Percentiles rank a stretch among this genome's conserved stretches.
phyloP scores from a whole-genome alignment of 2,113 vertebrate species.

The Gobius niger region DNA sequence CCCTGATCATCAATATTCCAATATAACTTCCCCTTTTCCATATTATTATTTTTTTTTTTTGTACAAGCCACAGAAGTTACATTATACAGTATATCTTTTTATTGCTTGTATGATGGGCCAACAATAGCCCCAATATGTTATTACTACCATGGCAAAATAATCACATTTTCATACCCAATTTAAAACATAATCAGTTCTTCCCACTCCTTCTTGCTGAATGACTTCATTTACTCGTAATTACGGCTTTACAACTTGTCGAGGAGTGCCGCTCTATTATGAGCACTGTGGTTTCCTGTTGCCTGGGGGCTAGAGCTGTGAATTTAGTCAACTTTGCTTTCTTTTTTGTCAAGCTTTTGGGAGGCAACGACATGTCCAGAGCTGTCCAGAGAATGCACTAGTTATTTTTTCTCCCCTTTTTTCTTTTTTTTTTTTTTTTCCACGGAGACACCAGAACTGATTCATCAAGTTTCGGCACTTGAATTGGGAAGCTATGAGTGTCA shows the following conservation, averaged over 20 bases:
- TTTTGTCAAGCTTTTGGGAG: constrained; percentile 8
- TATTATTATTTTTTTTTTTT: no score
- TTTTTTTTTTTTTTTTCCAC: constrained; percentile 9
- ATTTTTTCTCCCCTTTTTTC: constrained; percentile 15
- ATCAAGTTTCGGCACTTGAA: constrained; percentile 64
- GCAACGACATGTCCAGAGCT: constrained; percentile 35
- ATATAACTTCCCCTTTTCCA: no score
- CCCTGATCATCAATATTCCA: no score
- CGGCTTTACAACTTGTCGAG: neutral
- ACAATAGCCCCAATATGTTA: no score
- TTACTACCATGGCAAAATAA: no score
- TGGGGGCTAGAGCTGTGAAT: neutral
- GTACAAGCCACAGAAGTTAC: no score
- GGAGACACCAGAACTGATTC: constrained; percentile 60
- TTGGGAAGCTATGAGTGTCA: constrained; percentile 58
- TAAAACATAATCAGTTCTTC: neutral
- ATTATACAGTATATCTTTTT: no score
- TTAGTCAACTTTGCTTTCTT: constrained; percentile 1
- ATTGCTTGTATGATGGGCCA: no score
- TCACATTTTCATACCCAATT: no score
- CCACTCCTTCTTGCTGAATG: neutral
- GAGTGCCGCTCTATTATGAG: neutral
- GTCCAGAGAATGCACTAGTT: constrained; percentile 45
- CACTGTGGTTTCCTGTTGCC: neutral
- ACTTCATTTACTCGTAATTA: neutral